Base-by-base conservation (phyloP, 2,888 invertebrate species). In the Spatulosminthurus flaviceps region DNA sequence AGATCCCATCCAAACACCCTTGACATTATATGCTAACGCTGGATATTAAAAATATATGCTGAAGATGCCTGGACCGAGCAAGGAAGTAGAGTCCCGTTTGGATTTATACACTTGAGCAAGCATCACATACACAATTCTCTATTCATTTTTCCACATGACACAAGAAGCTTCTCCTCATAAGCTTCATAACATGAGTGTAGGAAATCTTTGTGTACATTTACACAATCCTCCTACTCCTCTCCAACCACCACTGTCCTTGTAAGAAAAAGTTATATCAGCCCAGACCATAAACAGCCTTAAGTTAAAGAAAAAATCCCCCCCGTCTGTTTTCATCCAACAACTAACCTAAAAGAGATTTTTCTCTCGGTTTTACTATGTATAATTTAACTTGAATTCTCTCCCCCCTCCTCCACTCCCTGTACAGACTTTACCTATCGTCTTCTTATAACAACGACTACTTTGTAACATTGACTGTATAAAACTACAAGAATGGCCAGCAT, bases 401-500 rank as follows among this genome's bases (percentile, higher is more conserved):
- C 51, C n/a, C 1, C 9, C 51, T 51, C 5, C 51, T 51, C 9
- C 51, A 11, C n/a, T 19, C n/a, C n/a, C 41, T 41, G 9, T 41
- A n/a, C n/a, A n/a, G n/a, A n/a, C n/a, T n/a, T n/a, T n/a, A n/a
- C n/a, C n/a, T n/a, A n/a, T n/a, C n/a, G n/a, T n/a, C n/a, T n/a
- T n/a, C n/a, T n/a, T n/a, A n/a, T n/a, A n/a, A n/a, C n/a, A n/a
- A n/a, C n/a, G n/a, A 51, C 7, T 51, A 51, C 4, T n/a, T 51
- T 51, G 51, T 51, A 51, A 51, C 51, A 51, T 51, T 51, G 51
- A 51, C 51, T 51, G 51, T 51, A 51, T 29, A 69, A 28, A 69
- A 69, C 9, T 29, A 34, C 29, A 69, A 72, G 72, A 60, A 72
- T 72, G 72, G 72, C 72, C 72, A 72, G 72, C 72, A 72, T 72